Evolutionary conservation across 2,888 invertebrate genomes (phyloP), one percentile per base, ranked within the genome.

Genomic region (Microctonus brassicae): DNA sequence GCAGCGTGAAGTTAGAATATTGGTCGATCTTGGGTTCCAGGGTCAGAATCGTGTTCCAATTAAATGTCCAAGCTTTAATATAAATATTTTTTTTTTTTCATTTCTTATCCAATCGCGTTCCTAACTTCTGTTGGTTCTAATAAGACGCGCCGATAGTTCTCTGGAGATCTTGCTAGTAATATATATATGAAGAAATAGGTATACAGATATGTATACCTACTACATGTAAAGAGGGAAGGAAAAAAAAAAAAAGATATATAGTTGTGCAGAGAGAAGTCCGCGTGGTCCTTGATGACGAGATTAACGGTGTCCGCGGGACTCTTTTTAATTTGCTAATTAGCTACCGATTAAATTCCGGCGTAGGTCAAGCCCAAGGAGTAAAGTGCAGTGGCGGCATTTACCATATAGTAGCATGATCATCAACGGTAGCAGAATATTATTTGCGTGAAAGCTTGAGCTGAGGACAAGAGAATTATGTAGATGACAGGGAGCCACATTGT

Each of bases 11-110:
- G 58, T 34, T 58, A 20, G 58, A 58, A 58, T 58, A 58, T 58
- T 58, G 33, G 58, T 17, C 79, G 84, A 84, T 83, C 84, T 84
- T 80, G 79, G 82, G 81, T 83, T 84, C 84, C 81, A 80, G 83
- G 85, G 85, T 84, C 84, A 83, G 82, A 84, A 84, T 85, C 85
- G 85, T 85, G 85, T 85, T 84, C 85, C 85, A 85, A 85, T 85
- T 85, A 85, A 82, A 84, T 76, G 77, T 70, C 73, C 61, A 68
- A 22, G 57, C 65, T 67, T 63, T 33, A 57, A 72, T 68, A 61
- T 11, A 17, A 29, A 29, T 55, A 4, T 58, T 58, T 34, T 9
- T 39, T 34, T 9, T 39, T 57, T 39, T 53, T 22, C 67, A 67
- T 39, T 72, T 69, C 76, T 76, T 77, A 74, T 67, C 68, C 63